Conservation (phyloP, 2,888 invertebrate genomes). For the Hylaea fasciaria region DNA sequence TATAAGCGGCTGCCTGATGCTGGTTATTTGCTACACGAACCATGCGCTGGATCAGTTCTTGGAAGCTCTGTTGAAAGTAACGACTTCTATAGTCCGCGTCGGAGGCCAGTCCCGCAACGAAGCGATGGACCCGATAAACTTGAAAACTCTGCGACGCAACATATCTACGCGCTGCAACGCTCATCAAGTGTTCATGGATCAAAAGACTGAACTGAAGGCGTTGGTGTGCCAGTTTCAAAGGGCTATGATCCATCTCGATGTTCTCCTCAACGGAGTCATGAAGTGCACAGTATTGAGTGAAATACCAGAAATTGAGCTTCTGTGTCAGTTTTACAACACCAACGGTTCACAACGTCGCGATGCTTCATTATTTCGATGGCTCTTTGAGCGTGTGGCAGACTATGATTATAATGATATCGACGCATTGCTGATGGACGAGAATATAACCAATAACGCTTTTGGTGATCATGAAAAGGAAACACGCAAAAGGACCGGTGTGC, state of each 20-base stretch:
- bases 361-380: constrained; percentile 60
- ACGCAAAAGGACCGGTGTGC: constrained; percentile 49
- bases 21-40: constrained; percentile 93
- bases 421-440: constrained; percentile 38
- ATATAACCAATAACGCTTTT: constrained; percentile 28
- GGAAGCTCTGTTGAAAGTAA: constrained; percentile 86
- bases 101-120: constrained; percentile 88
- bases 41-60: constrained; percentile 94
- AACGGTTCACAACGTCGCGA: constrained; percentile 35
- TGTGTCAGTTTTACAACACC: constrained; percentile 50
- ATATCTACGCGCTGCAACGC: constrained; percentile 14
- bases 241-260: constrained; percentile 52
- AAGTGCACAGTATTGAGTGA: constrained; percentile 42
- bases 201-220: constrained; percentile 50
- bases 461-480: constrained; percentile 46
- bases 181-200: constrained; percentile 48
- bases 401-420: constrained; percentile 41
- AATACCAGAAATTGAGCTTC: constrained; percentile 42
- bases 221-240: constrained; percentile 49
- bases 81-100: constrained; percentile 86
- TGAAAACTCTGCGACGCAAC: constrained; percentile 64
- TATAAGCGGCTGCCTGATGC: constrained; percentile 76
- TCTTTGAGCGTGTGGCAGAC: constrained; percentile 54
- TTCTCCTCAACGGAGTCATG: constrained; percentile 57
- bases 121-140: constrained; percentile 67